Conservation (phyloP, 1,140 invertebrate species). For the Marisa cornuarietis region DNA sequence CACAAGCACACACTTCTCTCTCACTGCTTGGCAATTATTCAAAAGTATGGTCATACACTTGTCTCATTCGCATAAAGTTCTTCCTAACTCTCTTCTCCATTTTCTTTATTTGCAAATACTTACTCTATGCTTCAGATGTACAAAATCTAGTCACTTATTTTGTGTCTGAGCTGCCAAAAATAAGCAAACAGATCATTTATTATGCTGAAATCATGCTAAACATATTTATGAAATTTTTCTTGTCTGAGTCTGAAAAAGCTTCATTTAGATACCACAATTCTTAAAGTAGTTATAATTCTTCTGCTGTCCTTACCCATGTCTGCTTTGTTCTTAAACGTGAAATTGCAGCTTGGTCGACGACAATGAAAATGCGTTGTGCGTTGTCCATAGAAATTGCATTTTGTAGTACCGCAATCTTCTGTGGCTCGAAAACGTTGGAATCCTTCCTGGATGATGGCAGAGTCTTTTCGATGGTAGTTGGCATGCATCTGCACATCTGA, state of each 20-base stretch:
- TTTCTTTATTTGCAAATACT: too few species aligned
- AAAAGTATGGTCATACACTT: too few species aligned
- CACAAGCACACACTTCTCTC: neutral
- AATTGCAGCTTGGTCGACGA: slow-evolving; percentile 85
- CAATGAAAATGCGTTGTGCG: slow-evolving; percentile 98
- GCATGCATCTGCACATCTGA: slow-evolving; percentile 99
- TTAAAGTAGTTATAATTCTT: neutral
- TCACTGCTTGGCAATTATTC: neutral
- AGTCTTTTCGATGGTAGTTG: slow-evolving; percentile 97
- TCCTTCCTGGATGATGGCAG: slow-evolving; percentile 96
- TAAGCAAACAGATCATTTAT: too few species aligned
- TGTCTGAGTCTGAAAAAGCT: too few species aligned
- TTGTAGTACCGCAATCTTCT: slow-evolving; percentile 86
- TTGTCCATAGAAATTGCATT: slow-evolving; percentile 94
- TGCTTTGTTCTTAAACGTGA: slow-evolving; percentile 98
- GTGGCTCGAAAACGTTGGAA: slow-evolving; percentile 91
- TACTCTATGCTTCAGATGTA: too few species aligned
- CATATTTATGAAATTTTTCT: too few species aligned
- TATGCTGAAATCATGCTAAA: too few species aligned
- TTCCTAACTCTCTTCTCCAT: too few species aligned
- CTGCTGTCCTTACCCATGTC: slow-evolving; percentile 90
- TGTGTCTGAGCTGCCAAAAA: too few species aligned
- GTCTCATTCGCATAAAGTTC: too few species aligned
- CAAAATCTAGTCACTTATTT: too few species aligned
- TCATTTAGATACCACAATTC: too few species aligned